Base-by-base conservation (phyloP, 2,888 invertebrate genomes). In the Galerucella pusilla region DNA sequence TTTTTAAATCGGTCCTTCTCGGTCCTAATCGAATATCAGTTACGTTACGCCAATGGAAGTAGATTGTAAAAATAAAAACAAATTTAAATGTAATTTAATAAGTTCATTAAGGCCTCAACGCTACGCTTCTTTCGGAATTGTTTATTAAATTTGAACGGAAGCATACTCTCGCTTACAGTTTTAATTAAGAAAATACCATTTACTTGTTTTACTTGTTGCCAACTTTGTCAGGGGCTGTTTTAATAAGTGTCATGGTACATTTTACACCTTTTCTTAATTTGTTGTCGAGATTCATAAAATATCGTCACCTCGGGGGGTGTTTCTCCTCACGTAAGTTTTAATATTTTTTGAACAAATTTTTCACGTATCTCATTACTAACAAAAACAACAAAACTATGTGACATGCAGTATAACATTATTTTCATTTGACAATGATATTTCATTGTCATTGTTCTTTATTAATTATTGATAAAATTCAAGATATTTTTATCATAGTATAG, bases 71-170 rank as follows among this genome's bases (percentile, higher is more conserved):
- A 75, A 75, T 52, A 64, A 61, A 68, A 76, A 73, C 66, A 74
- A 78, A 76, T 75, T 74, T 66, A 49, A 60, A 63, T 60, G 75
- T 77, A 77, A 77, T 77, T 77, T 75, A 75, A 77, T 74, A 72
- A 57, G 74, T 68, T 49, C 74, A 75, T 74, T 74, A 77, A 57
- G 49, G 59, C 57, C 59, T 71, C 65, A 71, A 71, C 14, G 35
- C 70, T 61, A 28, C 52, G 60, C 66, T 67, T 71, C 66, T 67
- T 74, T 61, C 60, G 25, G 61, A 54, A 75, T 65, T 45, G 75
- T 75, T 75, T 75, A 75, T 75, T 75, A 75, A 73, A 73, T 73
- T 67, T 66, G 2, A 7, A 16, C 54, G 64, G 54, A 64, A 71
- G 64, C 57, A 64, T 71, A 65, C 57, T 65, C 65, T 65, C 64